Conservation (phyloP, 2,113 vertebrate genomes). For the Vulpes lagopus region DNA sequence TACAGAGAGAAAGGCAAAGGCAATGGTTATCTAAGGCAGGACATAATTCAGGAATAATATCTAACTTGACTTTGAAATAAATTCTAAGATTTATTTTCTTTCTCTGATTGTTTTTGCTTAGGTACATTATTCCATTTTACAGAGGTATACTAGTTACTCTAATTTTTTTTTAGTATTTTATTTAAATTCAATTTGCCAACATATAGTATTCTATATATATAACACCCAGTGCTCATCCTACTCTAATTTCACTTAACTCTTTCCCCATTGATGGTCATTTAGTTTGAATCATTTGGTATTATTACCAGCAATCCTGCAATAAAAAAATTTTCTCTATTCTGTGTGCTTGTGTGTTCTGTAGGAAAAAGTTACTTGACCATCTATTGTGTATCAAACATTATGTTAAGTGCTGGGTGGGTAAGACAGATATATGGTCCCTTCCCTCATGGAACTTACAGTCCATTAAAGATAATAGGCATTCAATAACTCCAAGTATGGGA, state of each 20-base stretch:
- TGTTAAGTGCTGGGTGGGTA: not conserved
- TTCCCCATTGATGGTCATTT: not conserved
- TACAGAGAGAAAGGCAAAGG: not conserved
- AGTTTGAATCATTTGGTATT: not conserved
- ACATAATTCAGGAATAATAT: slow-evolving; percentile 2
- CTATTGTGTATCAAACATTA: not conserved
- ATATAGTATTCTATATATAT: too few relatives aligned
- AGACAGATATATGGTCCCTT: not conserved
- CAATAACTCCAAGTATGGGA: not conserved
- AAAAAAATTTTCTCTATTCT: not conserved
- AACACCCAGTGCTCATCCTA: too few relatives aligned
- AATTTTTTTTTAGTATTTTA: too few relatives aligned
- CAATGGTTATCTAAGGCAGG: not conserved
- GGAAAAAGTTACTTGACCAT: not conserved
- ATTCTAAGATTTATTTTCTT: not conserved
- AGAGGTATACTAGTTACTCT: not conserved
- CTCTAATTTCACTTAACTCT: not conserved
- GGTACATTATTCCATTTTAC: not conserved
- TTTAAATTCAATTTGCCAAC: too few relatives aligned
- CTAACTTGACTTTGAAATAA: not conserved
- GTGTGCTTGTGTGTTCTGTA: not conserved
- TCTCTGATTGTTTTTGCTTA: not conserved
- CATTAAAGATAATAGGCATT: not conserved
- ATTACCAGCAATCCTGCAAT: not conserved
- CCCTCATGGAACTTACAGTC: not conserved